phyloP scores from a whole-genome alignment of 2,797 vertebrate species.

The Mus spretus region DNA sequence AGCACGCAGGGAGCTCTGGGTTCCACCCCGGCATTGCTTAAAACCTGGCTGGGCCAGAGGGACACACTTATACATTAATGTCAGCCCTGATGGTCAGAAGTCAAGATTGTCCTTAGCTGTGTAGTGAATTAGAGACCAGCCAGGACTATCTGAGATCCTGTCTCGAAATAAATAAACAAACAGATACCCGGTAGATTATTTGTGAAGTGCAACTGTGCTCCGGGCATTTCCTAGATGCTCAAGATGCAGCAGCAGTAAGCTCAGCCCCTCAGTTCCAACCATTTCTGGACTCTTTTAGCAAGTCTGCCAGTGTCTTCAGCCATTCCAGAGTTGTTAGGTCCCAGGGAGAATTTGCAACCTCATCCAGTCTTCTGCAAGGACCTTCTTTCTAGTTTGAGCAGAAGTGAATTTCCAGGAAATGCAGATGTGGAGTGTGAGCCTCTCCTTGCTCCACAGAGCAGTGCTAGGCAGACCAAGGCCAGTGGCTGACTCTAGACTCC shows the following conservation, averaged over 20 bases:
- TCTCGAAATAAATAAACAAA: not conserved
- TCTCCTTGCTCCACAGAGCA: not conserved
- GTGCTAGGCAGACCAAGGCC: accelerated
- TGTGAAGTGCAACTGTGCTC: not conserved
- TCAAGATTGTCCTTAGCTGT: not conserved
- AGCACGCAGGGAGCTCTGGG: not conserved
- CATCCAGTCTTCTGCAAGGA: not conserved
- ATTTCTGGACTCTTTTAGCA: not conserved
- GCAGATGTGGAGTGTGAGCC: accelerated
- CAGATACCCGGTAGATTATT: not conserved
- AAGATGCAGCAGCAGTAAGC: accelerated
- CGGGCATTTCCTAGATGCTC: not conserved
- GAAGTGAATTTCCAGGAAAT: not conserved
- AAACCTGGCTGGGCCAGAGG: not conserved
- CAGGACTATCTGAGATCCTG: not conserved
- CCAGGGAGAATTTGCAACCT: accelerated
- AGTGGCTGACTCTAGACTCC: accelerated
- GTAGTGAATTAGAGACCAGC: not conserved
- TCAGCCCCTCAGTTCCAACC: not conserved
- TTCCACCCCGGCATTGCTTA: not conserved
- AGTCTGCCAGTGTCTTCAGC: not conserved
- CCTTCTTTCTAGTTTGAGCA: not conserved
- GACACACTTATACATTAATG: no score
- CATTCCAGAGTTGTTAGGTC: not conserved
- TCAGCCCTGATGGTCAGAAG: not conserved